phyloP scores from a whole-genome alignment of 1,140 invertebrate genomes.

The Pomphorhynchus laevis region DNA sequence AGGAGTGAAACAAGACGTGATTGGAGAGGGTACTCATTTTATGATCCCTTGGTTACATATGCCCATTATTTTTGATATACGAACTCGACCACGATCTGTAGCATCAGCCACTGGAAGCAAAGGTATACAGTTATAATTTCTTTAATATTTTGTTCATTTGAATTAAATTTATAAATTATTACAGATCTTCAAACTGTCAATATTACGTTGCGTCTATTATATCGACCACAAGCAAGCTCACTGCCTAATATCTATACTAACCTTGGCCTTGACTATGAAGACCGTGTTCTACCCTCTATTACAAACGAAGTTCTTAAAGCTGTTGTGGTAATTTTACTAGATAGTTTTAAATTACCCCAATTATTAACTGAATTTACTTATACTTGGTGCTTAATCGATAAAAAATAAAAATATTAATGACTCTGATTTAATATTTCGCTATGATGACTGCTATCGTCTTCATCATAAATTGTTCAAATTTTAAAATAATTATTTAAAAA shows the following conservation, averaged over 20 bases:
- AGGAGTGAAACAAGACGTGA: constrained; percentile 55
- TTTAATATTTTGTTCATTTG: constrained; percentile 1
- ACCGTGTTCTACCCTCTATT: constrained; percentile 84
- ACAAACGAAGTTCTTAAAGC: constrained; percentile 93
- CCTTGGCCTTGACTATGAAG: constrained; percentile 81
- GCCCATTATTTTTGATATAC: constrained; percentile 81
- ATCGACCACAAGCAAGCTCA: constrained; percentile 50
- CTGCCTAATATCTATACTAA: constrained; percentile 68
- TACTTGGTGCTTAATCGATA: no score
- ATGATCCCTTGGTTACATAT: constrained; percentile 88
- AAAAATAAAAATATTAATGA: no score
- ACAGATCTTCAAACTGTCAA: constrained; percentile 93
- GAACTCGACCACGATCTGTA: constrained; percentile 70
- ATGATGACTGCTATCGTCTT: not conserved
- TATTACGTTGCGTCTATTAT: constrained; percentile 82
- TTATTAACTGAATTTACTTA: not conserved
- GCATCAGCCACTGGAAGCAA: constrained; percentile 87
- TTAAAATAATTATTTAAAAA: no score
- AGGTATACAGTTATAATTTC: constrained; percentile 23
- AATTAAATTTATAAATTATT: no score
- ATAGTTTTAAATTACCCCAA: not conserved
- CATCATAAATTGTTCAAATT: no score
- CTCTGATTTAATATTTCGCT: no score
- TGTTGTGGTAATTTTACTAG: constrained; percentile 34
- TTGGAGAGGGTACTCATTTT: constrained; percentile 94